Evolutionary conservation across 1,140 invertebrate species (phyloP).

Genomic region (Vanessa atalanta): DNA sequence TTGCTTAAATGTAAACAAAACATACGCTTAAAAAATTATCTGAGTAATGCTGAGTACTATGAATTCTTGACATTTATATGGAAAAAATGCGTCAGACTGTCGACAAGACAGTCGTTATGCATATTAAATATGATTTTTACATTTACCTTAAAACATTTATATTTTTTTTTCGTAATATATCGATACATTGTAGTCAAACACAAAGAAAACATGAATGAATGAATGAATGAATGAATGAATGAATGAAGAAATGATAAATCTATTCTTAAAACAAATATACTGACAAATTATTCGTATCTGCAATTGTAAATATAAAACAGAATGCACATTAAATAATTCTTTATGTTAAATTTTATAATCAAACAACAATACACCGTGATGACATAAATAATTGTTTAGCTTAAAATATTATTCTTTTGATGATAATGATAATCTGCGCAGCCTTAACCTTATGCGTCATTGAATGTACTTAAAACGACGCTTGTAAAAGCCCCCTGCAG

Average conservation of each 20-base stretch:
- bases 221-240: too few relatives aligned
- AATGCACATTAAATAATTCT: too few relatives aligned
- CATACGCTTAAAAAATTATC: not conserved
- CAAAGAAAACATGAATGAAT: too few relatives aligned
- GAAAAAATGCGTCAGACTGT: not conserved
- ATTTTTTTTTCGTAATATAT: too few relatives aligned
- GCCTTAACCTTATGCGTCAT: conserved; percentile 6
- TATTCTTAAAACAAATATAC: too few relatives aligned
- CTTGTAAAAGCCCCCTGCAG: conserved; percentile 15
- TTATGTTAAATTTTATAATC: too few relatives aligned
- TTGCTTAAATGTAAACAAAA: not conserved
- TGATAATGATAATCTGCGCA: not conserved
- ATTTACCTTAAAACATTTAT: not conserved
- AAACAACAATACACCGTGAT: not conserved
- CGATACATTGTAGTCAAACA: too few relatives aligned
- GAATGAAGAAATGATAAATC: too few relatives aligned
- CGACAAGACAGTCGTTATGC: not conserved
- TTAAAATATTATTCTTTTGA: not conserved
- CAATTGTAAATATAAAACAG: too few relatives aligned
- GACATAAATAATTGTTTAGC: not conserved
- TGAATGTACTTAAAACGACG: conserved; percentile 1
- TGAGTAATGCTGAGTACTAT: not conserved
- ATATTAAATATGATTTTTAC: not conserved
- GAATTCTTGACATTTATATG: conserved; percentile 1
- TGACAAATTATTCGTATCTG: too few relatives aligned